Conservation (phyloP, 2,113 vertebrate species). For the Percopsis transmontana region DNA sequence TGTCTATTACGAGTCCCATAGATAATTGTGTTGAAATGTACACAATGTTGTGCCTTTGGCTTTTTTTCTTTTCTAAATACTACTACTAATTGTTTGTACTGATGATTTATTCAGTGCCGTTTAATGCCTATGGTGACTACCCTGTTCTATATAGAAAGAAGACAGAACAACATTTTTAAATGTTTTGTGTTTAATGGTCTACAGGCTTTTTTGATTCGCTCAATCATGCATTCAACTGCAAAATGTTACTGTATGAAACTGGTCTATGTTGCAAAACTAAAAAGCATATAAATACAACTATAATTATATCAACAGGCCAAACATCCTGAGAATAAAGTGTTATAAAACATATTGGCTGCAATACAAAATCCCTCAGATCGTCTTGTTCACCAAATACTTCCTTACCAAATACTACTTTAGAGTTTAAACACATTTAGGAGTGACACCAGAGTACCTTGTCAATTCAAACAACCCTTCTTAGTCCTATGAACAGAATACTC, state of each 20-base stretch:
- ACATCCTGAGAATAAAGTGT: slow-evolving; percentile 54
- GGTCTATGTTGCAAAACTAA: slow-evolving; percentile 27
- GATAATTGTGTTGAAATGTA: too few relatives aligned
- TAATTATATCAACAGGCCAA: slow-evolving; percentile 49
- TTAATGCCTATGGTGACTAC: too few relatives aligned
- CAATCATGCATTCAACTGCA: slow-evolving; percentile 40
- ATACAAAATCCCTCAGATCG: slow-evolving; percentile 31
- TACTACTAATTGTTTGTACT: too few relatives aligned
- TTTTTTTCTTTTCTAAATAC: too few relatives aligned
- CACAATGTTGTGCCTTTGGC: too few relatives aligned
- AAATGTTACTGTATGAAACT: slow-evolving; percentile 17
- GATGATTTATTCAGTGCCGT: too few relatives aligned
- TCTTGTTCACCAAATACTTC: background rate
- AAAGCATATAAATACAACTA: slow-evolving; percentile 52
- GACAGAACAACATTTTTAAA: slow-evolving; percentile 16
- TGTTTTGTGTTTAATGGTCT: slow-evolving; percentile 67
- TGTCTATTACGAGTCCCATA: too few relatives aligned
- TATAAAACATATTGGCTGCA: slow-evolving; percentile 30
- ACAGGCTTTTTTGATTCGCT: slow-evolving; percentile 42
- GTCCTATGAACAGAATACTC: slow-evolving; percentile 28
- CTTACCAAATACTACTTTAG: slow-evolving; percentile 9
- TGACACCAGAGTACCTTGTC: slow-evolving; percentile 27
- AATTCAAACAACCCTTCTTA: slow-evolving; percentile 35
- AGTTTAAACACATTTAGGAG: slow-evolving; percentile 47
- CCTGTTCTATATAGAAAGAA: slow-evolving; percentile 16